Percentiles rank a stretch among this genome's conserved stretches.
phyloP scores from a whole-genome alignment of 2,888 invertebrate species.

The Sialis lutaria region DNA sequence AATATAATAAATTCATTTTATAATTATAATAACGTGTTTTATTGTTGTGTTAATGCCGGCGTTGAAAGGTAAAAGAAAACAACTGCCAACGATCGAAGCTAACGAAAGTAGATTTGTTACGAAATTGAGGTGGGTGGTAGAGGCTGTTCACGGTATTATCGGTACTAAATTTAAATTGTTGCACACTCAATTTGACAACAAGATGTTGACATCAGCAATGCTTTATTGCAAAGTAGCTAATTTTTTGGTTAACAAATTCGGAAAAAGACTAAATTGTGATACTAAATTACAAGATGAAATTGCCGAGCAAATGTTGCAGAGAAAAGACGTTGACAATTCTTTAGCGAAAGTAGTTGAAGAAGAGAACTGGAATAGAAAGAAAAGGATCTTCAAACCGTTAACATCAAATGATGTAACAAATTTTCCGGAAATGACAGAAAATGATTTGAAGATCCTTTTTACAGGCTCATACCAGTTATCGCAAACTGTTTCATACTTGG shows the following conservation, averaged over 20 bases:
- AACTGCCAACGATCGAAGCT: constrained; percentile 9
- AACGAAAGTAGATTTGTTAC: constrained; percentile 6
- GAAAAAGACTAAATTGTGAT: constrained; percentile 8
- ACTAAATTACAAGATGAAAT: constrained; percentile 4
- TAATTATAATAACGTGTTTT: too few relatives aligned
- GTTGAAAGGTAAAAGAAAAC: constrained; percentile 13
- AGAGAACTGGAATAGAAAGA: constrained; percentile 2
- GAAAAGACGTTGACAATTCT: constrained; percentile 4
- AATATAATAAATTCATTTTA: too few relatives aligned
- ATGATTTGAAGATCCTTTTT: constrained; percentile 1
- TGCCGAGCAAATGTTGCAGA: constrained; percentile 3
- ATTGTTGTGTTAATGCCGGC: constrained; percentile 13
- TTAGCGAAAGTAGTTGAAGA: constrained; percentile 4
- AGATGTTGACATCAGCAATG: constrained; percentile 6
- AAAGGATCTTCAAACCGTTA: not conserved
- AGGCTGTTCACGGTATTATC: constrained; percentile 12
- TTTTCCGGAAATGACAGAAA: not conserved
- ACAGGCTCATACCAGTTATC: constrained; percentile 2
- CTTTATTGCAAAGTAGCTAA: constrained; percentile 8
- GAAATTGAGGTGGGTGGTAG: constrained; percentile 11
- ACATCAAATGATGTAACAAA: not conserved
- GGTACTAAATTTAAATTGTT: constrained; percentile 8
- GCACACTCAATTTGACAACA: constrained; percentile 8
- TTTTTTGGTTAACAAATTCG: constrained; percentile 10
- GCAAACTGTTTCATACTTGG: constrained; percentile 7